A percentile compares a stretch with the other conserved stretches of the same genome.
Conservation (phyloP, 2,113 vertebrate species). For the Buteo buteo region DNA sequence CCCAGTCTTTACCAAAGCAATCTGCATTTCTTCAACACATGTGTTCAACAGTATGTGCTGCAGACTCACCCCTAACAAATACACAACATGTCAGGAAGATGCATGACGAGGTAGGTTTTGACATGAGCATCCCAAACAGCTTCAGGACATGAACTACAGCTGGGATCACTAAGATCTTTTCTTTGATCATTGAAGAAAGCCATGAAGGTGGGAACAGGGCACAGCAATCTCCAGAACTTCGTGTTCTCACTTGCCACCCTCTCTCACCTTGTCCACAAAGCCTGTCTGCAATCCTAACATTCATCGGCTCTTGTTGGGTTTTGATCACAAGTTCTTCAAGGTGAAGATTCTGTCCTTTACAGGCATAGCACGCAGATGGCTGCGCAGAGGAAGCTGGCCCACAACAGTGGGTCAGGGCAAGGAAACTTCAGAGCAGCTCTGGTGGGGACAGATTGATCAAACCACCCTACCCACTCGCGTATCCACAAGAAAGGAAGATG, state of each 20-base stretch:
- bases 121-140: background rate
- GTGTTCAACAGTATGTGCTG: background rate
- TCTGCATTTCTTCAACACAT: fast-evolving
- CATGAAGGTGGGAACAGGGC: background rate
- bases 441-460: background rate
- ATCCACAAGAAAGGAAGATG: background rate
- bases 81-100: background rate
- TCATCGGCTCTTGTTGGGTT: background rate
- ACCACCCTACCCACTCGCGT: background rate
- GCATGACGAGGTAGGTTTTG: background rate
- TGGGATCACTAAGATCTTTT: background rate
- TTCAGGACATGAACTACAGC: background rate
- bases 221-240: background rate
- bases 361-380: background rate
- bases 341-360: slow-evolving; percentile 34
- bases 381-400: background rate
- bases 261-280: background rate
- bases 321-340: slow-evolving; percentile 38
- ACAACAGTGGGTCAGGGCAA: background rate
- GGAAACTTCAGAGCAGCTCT: background rate
- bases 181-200: background rate
- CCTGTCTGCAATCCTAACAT: background rate
- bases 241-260: slow-evolving; percentile 7
- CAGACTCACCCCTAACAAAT: background rate
- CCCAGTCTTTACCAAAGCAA: background rate